Evolutionary conservation across 1,140 invertebrate species (phyloP).

Genomic region (Drosophila obscura): DNA sequence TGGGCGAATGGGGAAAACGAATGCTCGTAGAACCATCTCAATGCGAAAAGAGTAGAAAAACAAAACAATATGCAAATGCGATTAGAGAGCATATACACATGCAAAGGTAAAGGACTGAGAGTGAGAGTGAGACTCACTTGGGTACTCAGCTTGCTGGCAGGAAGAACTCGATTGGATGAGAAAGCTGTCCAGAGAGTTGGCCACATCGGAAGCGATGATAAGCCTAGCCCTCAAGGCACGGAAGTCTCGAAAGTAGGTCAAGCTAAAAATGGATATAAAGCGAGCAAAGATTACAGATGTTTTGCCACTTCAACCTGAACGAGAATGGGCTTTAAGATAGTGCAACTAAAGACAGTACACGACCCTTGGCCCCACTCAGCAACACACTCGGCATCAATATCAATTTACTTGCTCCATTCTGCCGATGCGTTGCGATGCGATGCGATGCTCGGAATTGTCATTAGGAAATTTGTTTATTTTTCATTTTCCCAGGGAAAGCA

Average conservation of each 20-base stretch:
- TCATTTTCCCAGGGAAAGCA: slow-evolving; percentile 61
- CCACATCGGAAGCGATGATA: slow-evolving; percentile 45
- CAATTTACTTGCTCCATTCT: slow-evolving; percentile 55
- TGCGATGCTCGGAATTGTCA: slow-evolving; percentile 48
- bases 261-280: slow-evolving; percentile 15
- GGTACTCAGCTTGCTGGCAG: slow-evolving; percentile 43
- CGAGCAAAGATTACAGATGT: slow-evolving; percentile 5
- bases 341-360: slow-evolving; percentile 21
- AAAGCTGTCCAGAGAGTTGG: slow-evolving; percentile 48
- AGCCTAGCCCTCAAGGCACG: slow-evolving; percentile 14
- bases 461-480: slow-evolving; percentile 80
- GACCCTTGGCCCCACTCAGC: slow-evolving; percentile 14
- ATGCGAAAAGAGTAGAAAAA: slow-evolving; percentile 20
- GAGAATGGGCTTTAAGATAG: slow-evolving; percentile 20
- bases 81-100: slow-evolving; percentile 9
- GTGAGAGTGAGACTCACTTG: neutral
- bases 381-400: slow-evolving; percentile 66
- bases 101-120: slow-evolving; percentile 13
- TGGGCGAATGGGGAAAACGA: no score
- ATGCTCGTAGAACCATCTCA: neutral
- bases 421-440: slow-evolving; percentile 10
- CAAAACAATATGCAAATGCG: slow-evolving; percentile 60
- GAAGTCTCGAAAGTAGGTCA: slow-evolving; percentile 33
- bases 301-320: slow-evolving; percentile 18
- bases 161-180: slow-evolving; percentile 48